Evolutionary conservation across 2,888 invertebrate species (phyloP).

Genomic region (Hirtodrosophila duncani): DNA sequence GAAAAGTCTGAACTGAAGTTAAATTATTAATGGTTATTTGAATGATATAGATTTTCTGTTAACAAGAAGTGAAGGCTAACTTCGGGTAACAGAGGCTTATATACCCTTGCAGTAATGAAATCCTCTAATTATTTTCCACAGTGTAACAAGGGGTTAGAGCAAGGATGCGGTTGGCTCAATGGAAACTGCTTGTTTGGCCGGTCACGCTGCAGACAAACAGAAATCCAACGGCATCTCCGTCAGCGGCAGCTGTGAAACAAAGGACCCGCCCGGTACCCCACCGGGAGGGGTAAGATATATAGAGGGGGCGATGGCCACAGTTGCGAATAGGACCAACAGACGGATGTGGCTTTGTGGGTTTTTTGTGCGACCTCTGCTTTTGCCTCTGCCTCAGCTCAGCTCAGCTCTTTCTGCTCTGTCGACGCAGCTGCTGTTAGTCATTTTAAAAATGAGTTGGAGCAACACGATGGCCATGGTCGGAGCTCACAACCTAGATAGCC

Average conservation of each 20-base stretch:
- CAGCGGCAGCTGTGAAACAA: conserved; percentile 56
- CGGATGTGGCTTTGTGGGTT: conserved; percentile 72
- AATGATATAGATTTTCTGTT: too few species aligned
- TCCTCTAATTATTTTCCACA: too few species aligned
- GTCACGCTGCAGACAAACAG: conserved; percentile 61
- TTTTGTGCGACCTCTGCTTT: conserved; percentile 46
- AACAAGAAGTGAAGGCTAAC: too few species aligned
- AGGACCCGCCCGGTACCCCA: conserved; percentile 33
- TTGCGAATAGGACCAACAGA: conserved; percentile 36
- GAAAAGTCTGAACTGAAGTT: too few species aligned
- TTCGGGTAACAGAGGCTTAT: too few species aligned
- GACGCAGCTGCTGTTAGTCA: conserved; percentile 61
- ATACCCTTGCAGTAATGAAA: too few species aligned
- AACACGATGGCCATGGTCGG: conserved; percentile 37
- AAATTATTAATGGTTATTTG: too few species aligned
- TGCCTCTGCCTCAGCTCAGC: conserved; percentile 10
- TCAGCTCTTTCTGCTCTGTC: conserved; percentile 6
- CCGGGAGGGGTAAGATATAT: too few species aligned
- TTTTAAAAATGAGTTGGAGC: conserved; percentile 51
- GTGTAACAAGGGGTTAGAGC: neutral
- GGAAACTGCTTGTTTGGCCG: conserved; percentile 56
- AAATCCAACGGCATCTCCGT: conserved; percentile 11
- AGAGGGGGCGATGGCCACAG: too few species aligned
- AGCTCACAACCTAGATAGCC: conserved; percentile 38
- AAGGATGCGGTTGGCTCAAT: neutral